These are phyloP conservation scores for Spilogale gracilis DNA, from an alignment of 2,113 vertebrate genomes.

Conservation along the genomic window DNA sequence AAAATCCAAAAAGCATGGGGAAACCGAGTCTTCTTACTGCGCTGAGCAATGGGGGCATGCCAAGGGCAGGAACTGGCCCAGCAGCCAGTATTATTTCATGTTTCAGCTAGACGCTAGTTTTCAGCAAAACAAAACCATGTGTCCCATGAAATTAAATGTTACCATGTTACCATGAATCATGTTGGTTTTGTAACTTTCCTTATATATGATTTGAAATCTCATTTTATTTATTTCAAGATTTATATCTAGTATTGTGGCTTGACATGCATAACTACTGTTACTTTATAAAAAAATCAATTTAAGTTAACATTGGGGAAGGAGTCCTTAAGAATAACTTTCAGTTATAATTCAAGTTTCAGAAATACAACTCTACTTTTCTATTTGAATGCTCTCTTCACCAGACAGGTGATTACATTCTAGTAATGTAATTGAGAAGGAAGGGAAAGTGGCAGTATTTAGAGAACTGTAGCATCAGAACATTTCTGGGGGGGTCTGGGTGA, in stretches of 20 bases:
- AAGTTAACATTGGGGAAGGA: background rate
- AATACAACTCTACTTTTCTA: background rate
- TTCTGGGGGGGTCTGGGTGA: background rate
- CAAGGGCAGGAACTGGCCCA: background rate
- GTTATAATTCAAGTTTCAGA: background rate
- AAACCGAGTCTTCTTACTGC: accelerated
- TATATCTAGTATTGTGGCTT: background rate
- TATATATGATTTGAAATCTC: slow-evolving; percentile 12
- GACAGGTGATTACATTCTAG: background rate
- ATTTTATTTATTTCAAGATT: slow-evolving; percentile 26
- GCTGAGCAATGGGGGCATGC: accelerated
- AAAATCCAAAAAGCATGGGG: background rate
- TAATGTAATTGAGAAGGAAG: background rate
- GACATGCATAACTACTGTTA: background rate
- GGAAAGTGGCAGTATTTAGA: background rate
- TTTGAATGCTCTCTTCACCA: background rate
- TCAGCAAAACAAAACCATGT: slow-evolving; percentile 43
- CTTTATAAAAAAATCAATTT: slow-evolving; percentile 12
- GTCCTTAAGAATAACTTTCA: background rate
- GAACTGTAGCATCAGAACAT: background rate
- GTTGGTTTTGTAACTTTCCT: slow-evolving; percentile 14
- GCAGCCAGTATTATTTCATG: background rate
- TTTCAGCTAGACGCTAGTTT: background rate
- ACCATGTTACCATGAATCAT: background rate
- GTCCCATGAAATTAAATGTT: slow-evolving; percentile 33